Percentiles rank a stretch among this genome's conserved stretches.
These are phyloP conservation scores for Rhinogobius similis DNA, from an alignment of 2,113 vertebrate species.

Conservation along the genomic window DNA sequence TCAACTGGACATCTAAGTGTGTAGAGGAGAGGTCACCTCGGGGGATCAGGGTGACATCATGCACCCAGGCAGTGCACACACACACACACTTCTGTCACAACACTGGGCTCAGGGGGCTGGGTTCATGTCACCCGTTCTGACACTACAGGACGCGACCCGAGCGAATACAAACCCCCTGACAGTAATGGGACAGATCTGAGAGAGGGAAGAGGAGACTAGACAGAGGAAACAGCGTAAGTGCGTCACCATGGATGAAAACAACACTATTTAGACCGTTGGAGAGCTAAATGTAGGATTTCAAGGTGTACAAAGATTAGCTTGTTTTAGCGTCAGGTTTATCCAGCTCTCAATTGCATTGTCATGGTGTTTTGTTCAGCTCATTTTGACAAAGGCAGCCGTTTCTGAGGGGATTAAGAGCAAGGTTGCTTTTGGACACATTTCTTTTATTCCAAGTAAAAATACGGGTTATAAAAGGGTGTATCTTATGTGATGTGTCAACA, in stretches of 20 bases:
- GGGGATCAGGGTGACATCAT: conserved; percentile 59
- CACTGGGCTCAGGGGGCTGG: conserved; percentile 18
- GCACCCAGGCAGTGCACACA: conserved; percentile 40
- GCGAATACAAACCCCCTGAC: conserved; percentile 50
- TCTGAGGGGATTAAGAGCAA: background rate
- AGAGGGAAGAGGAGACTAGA: background rate
- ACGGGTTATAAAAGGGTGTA: background rate
- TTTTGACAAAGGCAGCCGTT: conserved; percentile 19
- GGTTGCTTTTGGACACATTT: background rate
- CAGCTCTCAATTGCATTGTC: conserved; percentile 6
- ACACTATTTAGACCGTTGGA: background rate
- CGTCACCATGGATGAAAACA: conserved; percentile 12
- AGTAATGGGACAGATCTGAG: conserved; percentile 50
- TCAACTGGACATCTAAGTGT: background rate
- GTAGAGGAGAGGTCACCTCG: conserved; percentile 20
- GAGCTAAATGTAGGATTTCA: background rate
- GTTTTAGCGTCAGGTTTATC: background rate
- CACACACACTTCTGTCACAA: conserved; percentile 59
- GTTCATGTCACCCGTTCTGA: conserved; percentile 49
- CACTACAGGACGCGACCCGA: conserved; percentile 48
- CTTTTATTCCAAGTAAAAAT: background rate
- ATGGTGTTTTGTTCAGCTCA: conserved; percentile 32
- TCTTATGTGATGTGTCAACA: no score
- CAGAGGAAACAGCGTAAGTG: background rate
- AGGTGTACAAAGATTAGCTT: background rate